phyloP scores from a whole-genome alignment of 2,888 invertebrate species.

The Mayetiola destructor region DNA sequence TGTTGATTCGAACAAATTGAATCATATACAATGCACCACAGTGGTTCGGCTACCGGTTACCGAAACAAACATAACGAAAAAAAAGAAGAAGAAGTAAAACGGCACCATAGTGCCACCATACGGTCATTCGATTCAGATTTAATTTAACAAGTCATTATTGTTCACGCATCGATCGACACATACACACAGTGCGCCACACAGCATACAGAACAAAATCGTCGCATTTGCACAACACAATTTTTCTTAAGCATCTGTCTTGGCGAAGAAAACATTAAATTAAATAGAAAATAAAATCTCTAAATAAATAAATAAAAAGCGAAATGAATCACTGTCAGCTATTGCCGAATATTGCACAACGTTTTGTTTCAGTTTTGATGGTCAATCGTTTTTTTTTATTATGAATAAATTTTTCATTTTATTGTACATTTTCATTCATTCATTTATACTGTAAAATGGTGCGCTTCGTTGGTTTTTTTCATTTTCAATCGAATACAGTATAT shows the following conservation, averaged over 20 bases:
- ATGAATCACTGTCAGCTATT: not conserved
- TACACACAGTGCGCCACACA: not conserved
- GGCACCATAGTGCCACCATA: too few relatives aligned
- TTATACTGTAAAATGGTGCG: not conserved
- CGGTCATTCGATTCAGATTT: too few relatives aligned
- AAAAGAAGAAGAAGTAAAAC: too few relatives aligned
- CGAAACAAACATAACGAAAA: too few relatives aligned
- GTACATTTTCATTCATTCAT: not conserved
- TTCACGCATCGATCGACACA: constrained; percentile 8
- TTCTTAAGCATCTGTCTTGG: not conserved
- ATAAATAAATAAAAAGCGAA: not conserved
- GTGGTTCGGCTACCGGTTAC: too few relatives aligned
- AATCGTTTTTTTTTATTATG: not conserved
- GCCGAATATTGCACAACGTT: not conserved
- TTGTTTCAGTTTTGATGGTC: constrained; percentile 2
- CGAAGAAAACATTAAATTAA: too few relatives aligned
- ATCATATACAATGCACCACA: too few relatives aligned
- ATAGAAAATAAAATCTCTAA: too few relatives aligned
- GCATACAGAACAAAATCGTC: not conserved
- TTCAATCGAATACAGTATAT: not conserved
- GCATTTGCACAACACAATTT: not conserved
- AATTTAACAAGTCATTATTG: too few relatives aligned
- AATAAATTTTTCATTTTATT: not conserved
- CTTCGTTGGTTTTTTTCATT: too few relatives aligned
- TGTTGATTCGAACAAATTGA: too few relatives aligned